Base-by-base conservation (phyloP, 2,113 vertebrate genomes). In the Perca flavescens region DNA sequence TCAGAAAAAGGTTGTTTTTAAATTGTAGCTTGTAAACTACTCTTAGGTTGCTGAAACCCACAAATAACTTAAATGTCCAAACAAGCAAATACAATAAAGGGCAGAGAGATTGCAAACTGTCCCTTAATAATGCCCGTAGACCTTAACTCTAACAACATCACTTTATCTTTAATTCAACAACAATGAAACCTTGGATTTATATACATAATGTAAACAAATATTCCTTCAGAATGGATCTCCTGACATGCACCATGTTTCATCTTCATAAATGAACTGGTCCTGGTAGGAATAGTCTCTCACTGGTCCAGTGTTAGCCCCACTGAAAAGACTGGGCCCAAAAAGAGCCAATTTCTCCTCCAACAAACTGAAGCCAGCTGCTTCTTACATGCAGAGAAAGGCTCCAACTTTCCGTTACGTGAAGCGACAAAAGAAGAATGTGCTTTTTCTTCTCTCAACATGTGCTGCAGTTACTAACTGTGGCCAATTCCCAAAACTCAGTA, bases 361-460 rank as follows among this genome's bases (percentile, higher is more conserved):
- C 52, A 84, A 90, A 91, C 63, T 36, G 56, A 68, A 77, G 31
- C 86, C 88, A 83, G 89, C 84, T 88, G 80, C 82, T 72, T 46
- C 66, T 73, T 57, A 87, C 84, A 84, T 4, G 31, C 80, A 67
- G 66, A 80, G 66, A 67, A n/a, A 80, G 10, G 0, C 79, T 83
- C 83, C 15, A 90, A 93, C 79, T 91, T 91, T 90, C 91, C 87
- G 14, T 75, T 72, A 62, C 57, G 52, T 77, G 50, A 78, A 87
- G 82, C 76, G 85, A n/a, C 63, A 68, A 57, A 66, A 90, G 62
- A 86, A 82, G 65, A 89, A 91, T 77, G 88, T 61, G 25, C 73
- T 49, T 80, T 79, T 80, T 80, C 75, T 78, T 84, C 74, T 69
- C 80, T 66, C 77, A 16, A 62, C 80, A 82, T 84, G 85, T 86